Evolutionary conservation across 92 coral and sea anemone species (phyloP).

Genomic region (Muricea muricata): DNA sequence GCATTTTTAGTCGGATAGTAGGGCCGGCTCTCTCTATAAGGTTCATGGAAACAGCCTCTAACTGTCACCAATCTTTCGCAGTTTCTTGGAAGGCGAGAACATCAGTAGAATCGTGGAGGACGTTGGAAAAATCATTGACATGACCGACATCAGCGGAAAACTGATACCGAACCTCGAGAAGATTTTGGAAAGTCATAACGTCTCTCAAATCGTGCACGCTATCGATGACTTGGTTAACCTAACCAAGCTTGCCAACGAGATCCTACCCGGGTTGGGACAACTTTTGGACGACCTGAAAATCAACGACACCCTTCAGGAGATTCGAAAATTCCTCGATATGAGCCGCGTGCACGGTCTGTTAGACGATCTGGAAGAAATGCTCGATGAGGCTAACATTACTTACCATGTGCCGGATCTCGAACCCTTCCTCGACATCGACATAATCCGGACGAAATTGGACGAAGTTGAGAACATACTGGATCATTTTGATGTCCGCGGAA

Average conservation of each 20-base stretch:
- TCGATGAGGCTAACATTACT: slow-evolving; percentile 13
- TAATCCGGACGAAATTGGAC: neutral
- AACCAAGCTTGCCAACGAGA: neutral
- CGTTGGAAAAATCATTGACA: neutral
- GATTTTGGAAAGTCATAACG: neutral
- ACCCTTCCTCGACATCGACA: slow-evolving; percentile 13
- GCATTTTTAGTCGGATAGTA: too few relatives aligned
- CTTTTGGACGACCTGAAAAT: neutral
- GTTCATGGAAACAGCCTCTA: too few relatives aligned
- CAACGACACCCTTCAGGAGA: neutral
- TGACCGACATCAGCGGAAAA: neutral
- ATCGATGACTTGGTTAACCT: neutral
- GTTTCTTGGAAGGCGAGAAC: neutral
- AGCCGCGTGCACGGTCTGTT: neutral
- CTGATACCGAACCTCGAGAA: neutral
- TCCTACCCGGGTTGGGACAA: neutral
- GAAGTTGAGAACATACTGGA: slow-evolving; percentile 18
- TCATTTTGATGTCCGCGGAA: neutral
- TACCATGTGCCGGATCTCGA: slow-evolving; percentile 14
- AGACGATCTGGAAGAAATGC: slow-evolving; percentile 9
- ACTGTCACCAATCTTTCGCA: neutral
- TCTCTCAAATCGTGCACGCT: neutral
- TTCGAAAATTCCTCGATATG: neutral
- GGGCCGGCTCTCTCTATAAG: too few relatives aligned
- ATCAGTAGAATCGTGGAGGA: neutral